Evolutionary conservation across 2,113 vertebrate genomes (phyloP), one percentile per base, ranked within the genome.

Genomic region (Zosterops hypoxanthus): DNA sequence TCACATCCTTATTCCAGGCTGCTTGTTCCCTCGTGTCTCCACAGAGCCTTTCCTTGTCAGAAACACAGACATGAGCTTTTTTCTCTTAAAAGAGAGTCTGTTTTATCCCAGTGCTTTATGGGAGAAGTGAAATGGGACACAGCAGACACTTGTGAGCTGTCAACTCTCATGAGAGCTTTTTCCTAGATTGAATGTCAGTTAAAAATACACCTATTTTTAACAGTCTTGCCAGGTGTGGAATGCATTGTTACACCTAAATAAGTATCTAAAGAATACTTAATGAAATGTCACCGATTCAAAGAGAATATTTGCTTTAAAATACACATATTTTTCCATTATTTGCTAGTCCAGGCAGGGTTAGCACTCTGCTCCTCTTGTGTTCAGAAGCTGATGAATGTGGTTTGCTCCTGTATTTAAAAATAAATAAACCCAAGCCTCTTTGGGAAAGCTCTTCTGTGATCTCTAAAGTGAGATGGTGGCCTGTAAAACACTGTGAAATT

Each of bases 301-400:
- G 19, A 22, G 28, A 41, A 11, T n/a, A 20, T 78, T 83, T 92
- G 39, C 33, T 86, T 76, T 69, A 47, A 71, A 60, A 25, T 17
- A 15, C 5, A 12, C 1, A 0, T 19, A 0, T 49, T 42, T 84
- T 83, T 53, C 3, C 7, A 7, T 49, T 52, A 10, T 42, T 65
- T 66, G 66, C 8, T 1, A 1, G 12, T 61, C 34, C 31, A 76
- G 70, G 23, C 57, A 72, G 57, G 28, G 42, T 49, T 61, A 59
- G 56, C 7, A 26, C 29, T 44, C 56, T 34, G n/a, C 56, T 82
- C 80, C 57, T 71, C 12, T 39, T 56, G 28, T 44, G 5, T 56
- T 86, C 41, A 36, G 36, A 60, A 83, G n/a, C 0, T 63, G 46
- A 81, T 46, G 31, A 55, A 47, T 16, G 23, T 28, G 23, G 11